Conservation (phyloP, 2,797 vertebrate genomes). For the Tolypeutes matacus region DNA sequence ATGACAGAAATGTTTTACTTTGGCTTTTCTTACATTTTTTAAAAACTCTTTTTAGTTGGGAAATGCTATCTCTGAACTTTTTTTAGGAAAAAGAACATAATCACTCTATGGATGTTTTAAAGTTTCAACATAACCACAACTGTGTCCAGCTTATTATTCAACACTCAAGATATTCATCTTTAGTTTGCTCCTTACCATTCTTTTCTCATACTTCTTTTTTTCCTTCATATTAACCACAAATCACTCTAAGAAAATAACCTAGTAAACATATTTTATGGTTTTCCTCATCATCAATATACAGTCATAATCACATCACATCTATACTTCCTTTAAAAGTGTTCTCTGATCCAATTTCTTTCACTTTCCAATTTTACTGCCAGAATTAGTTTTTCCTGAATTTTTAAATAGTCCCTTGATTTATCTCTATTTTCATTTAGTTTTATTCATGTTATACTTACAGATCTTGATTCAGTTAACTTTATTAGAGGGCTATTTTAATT, state of each 20-base stretch:
- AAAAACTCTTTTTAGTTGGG: neutral
- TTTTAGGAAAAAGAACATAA: neutral
- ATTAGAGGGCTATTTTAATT: neutral
- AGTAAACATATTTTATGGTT: neutral
- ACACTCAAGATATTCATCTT: neutral
- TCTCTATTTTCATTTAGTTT: neutral
- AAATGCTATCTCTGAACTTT: neutral
- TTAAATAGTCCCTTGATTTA: neutral
- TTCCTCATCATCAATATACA: neutral
- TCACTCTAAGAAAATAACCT: neutral
- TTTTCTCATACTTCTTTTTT: neutral
- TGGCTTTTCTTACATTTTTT: neutral
- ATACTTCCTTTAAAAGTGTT: neutral
- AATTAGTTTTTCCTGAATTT: neutral
- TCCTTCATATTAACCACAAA: neutral
- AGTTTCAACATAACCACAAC: neutral
- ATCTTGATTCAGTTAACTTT: neutral
- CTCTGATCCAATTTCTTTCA: neutral
- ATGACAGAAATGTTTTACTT: neutral
- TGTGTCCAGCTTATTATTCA: neutral
- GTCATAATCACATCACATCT: neutral
- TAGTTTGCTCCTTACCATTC: neutral
- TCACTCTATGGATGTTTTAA: neutral
- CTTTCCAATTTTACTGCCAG: neutral
- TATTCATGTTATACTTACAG: neutral